Evolutionary conservation across 2,113 vertebrate genomes (phyloP), one percentile per base, ranked within the genome.

Genomic region (Pardalotus punctatus): DNA sequence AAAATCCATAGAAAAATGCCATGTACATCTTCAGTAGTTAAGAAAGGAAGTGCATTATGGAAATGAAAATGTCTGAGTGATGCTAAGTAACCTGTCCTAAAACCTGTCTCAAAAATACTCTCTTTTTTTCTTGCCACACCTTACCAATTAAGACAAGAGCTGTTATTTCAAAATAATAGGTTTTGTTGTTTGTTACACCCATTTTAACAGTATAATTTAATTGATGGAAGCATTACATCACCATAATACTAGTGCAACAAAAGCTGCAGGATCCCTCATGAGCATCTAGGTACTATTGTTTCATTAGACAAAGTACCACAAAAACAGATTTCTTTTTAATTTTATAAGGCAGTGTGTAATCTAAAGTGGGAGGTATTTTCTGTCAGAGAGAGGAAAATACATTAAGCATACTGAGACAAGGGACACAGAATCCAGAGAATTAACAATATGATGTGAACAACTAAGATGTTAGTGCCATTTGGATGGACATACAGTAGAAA

Each of bases 161-260:
- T 95, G 50, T 80, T 69, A 93, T 91, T 95, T 92, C 60, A 83
- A 81, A 97, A 95, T 94, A 53, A 87, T 73, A 90, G 79, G 78
- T n/a, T 72, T 90, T 70, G 85, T 79, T 95, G 81, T 95, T 95
- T 86, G 80, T 87, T 72, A 72, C 81, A 50, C 81, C 54, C 62
- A 35, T 80, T 94, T 96, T 80, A 83, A 45, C 58, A 93, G 29
- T 43, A 12, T 93, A 93, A 92, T 96, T 91, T 91, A 58, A 86
- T 70, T 77, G 66, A 88, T 76, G 56, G 31, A 87, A 87, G 74
- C 78, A 93, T 93, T 91, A 80, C 67, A 54, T 93, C 84, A 94
- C 50, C 54, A n/a, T 86, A 73, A 73, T 70, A 91, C 70, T 70
- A 78, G 19, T 87, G 50, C 38, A 93, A 12, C 77, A 87, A 90